These are phyloP conservation scores for Leptothorax acervorum DNA, from an alignment of 2,888 invertebrate genomes.

Conservation along the genomic window DNA sequence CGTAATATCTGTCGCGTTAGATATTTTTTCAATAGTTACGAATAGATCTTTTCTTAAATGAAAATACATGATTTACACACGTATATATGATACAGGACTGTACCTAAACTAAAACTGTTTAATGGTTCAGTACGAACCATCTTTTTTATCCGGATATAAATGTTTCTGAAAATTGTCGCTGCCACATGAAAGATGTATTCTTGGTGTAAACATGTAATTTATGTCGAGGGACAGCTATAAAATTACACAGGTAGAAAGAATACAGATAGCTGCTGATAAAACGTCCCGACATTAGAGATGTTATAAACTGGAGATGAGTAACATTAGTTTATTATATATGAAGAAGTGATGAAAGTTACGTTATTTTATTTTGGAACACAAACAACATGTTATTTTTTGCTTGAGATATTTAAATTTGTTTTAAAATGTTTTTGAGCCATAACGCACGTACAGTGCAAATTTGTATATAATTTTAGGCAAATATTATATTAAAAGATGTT, in stretches of 20 bases:
- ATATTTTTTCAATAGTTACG: neutral
- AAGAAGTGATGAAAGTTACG: neutral
- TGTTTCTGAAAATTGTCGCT: slow-evolving; percentile 2
- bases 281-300: neutral
- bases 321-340: neutral
- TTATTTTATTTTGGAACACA: neutral
- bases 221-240: neutral
- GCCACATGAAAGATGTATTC: neutral
- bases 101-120: neutral
- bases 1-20: neutral
- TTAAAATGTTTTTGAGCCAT: slow-evolving; percentile 1
- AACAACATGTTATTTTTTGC: neutral
- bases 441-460: neutral
- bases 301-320: neutral
- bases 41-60: neutral
- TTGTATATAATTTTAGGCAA: neutral
- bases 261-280: slow-evolving; percentile 13
- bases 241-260: slow-evolving; percentile 26
- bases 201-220: slow-evolving; percentile 26
- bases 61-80: neutral
- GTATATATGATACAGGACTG: neutral
- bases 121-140: neutral
- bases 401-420: neutral
- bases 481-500: neutral
- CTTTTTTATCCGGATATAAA: slow-evolving; percentile 15